Evolutionary conservation across 2,797 vertebrate genomes (phyloP).

Genomic region (Lateolabrax maculatus): DNA sequence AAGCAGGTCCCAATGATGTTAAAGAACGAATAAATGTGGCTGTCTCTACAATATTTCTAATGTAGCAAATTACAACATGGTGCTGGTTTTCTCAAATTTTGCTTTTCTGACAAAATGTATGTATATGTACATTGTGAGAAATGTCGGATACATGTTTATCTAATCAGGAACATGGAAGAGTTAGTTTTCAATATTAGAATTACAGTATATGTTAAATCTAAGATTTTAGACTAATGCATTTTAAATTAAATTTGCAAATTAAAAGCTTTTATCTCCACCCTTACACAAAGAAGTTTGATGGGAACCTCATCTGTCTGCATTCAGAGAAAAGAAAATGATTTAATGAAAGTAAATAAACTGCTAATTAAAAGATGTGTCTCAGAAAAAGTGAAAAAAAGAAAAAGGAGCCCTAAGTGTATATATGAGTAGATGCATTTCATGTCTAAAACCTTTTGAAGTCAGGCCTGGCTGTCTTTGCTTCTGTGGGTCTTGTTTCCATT

Average conservation of each 20-base stretch:
- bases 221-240: too few species aligned
- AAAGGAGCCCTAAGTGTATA: neutral
- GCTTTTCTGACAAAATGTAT: neutral
- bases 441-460: slow-evolving; percentile 10
- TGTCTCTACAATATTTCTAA: neutral
- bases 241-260: too few species aligned
- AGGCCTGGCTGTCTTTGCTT: neutral
- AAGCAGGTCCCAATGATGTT: neutral
- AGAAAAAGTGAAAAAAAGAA: neutral
- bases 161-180: neutral
- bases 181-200: neutral
- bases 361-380: neutral
- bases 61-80: neutral
- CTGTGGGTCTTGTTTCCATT: slow-evolving; percentile 28
- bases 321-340: neutral
- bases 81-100: neutral
- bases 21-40: neutral
- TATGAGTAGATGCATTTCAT: neutral
- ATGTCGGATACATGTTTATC: neutral
- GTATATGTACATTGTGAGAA: neutral
- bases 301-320: neutral
- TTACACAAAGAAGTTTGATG: neutral
- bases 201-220: neutral
- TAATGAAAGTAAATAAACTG: neutral
- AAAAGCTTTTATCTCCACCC: neutral